A percentile compares a stretch with the other conserved stretches of the same genome.
Conservation (phyloP, 30 jellyfish, hydroid and myxozoan species). For the Turritopsis rubra region DNA sequence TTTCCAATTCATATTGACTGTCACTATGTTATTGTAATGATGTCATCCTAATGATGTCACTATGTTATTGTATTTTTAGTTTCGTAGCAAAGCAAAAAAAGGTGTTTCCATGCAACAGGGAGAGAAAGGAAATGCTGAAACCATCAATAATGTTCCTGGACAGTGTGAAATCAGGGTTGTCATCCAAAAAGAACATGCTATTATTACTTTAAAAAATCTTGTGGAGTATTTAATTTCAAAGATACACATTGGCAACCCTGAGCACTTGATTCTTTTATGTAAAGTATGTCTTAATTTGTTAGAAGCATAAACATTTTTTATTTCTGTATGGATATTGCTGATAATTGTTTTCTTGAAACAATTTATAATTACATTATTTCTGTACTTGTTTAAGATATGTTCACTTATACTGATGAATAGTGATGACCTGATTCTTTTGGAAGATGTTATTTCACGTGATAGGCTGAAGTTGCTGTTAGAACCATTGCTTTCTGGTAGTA, state of each 20-base stretch:
- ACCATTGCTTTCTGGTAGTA: neutral
- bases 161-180: neutral
- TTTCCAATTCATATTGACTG: too few species aligned
- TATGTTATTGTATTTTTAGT: neutral
- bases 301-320: neutral
- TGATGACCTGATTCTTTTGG: constrained; percentile 7
- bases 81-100: neutral
- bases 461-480: constrained; percentile 7
- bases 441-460: constrained; percentile 13
- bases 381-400: neutral
- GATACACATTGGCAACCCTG: constrained; percentile 6
- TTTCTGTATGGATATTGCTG: neutral
- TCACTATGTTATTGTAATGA: too few species aligned
- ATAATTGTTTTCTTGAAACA: neutral
- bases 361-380: neutral
- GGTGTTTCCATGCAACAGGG: neutral
- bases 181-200: constrained; percentile 6
- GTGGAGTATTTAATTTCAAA: constrained; percentile 12
- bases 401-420: constrained; percentile 7
- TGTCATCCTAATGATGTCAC: neutral
- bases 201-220: neutral
- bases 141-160: neutral
- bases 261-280: constrained; percentile 20
- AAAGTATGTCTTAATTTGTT: constrained; percentile 4
- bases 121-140: neutral